Conservation (phyloP, 2,888 invertebrate genomes). For the Nasonia oneida region DNA sequence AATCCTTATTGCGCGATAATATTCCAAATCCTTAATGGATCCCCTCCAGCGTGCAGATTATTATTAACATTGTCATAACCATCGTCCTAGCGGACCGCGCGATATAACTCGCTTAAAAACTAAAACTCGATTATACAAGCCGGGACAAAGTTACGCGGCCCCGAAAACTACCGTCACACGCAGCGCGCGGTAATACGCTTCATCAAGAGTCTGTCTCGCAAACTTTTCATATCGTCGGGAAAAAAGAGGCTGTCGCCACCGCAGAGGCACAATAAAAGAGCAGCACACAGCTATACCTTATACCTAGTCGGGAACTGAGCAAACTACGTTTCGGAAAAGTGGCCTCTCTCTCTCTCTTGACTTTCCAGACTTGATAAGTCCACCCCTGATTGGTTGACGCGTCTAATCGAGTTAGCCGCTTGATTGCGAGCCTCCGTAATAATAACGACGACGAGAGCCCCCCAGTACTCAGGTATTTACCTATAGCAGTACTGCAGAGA, state of each 20-base stretch:
- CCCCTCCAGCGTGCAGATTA: not conserved
- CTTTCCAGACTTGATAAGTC: constrained; percentile 56
- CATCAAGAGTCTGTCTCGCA: constrained; percentile 5
- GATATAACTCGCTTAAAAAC: not conserved
- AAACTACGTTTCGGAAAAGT: constrained; percentile 51
- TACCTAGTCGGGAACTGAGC: constrained; percentile 9
- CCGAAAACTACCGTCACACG: constrained; percentile 12
- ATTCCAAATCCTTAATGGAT: not conserved
- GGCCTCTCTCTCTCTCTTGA: constrained; percentile 17
- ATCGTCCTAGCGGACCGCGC: not conserved
- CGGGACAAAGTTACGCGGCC: not conserved
- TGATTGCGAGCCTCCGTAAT: constrained; percentile 67
- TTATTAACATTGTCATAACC: not conserved
- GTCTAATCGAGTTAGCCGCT: constrained; percentile 72
- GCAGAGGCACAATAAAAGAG: not conserved
- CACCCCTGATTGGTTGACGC: constrained; percentile 69
- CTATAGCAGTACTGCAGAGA: no score
- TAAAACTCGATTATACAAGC: not conserved
- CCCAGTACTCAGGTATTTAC: not conserved
- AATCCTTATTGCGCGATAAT: not conserved
- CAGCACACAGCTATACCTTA: not conserved
- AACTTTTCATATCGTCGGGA: not conserved
- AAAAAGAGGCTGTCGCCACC: not conserved
- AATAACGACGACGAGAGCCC: constrained; percentile 43
- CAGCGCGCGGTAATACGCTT: not conserved